Evolutionary conservation across 2,113 vertebrate species (phyloP).

Genomic region (Pelmatolapia mariae): DNA sequence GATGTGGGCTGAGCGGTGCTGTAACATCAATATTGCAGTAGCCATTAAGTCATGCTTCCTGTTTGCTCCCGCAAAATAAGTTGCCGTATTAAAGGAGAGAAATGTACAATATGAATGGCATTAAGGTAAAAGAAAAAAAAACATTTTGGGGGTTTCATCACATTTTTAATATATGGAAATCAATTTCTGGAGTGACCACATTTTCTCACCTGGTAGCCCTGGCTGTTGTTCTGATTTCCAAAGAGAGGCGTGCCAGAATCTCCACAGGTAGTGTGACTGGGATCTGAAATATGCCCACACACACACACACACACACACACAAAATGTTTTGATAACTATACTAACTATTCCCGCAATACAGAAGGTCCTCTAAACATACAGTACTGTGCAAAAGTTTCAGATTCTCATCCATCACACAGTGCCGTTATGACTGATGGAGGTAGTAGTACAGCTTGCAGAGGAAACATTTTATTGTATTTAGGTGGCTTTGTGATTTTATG

Average conservation of each 20-base stretch:
- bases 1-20: background rate
- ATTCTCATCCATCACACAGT: background rate
- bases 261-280: conserved; percentile 84
- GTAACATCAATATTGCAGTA: background rate
- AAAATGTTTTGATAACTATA: background rate
- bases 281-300: conserved; percentile 69
- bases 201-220: conserved; percentile 86
- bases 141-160: background rate
- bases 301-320: background rate
- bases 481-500: background rate
- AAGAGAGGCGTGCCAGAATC: conserved; percentile 89
- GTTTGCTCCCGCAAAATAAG: background rate
- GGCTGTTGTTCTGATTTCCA: conserved; percentile 92
- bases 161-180: background rate
- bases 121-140: background rate
- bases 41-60: background rate
- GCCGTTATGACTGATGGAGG: background rate
- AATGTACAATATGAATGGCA: background rate
- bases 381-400: background rate
- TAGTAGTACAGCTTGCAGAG: background rate
- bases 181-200: background rate
- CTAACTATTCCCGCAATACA: background rate
- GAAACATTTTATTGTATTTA: background rate
- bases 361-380: background rate
- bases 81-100: background rate